A percentile compares a stretch with the other conserved stretches of the same genome.
phyloP scores from a whole-genome alignment of 1,140 invertebrate species.

The Microplitis demolitor region DNA sequence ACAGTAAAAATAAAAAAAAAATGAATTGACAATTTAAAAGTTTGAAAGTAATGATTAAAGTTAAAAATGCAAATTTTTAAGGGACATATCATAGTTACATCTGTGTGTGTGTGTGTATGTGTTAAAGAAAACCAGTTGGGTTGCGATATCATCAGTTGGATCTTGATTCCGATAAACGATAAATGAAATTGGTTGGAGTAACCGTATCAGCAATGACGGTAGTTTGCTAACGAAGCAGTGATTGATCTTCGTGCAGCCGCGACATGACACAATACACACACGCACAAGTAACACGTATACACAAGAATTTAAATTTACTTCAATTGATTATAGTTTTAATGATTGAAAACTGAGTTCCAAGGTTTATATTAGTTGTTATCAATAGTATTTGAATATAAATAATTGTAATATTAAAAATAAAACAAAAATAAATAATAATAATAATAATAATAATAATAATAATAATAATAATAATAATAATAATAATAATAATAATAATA shows the following conservation, averaged over 20 bases:
- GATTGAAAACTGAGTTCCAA: background rate
- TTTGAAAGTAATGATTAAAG: background rate
- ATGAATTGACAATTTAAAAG: background rate
- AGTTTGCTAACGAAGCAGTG: background rate
- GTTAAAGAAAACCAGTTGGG: background rate
- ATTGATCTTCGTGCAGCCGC: background rate
- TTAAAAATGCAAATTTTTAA: too few species aligned
- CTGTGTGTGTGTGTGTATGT: background rate
- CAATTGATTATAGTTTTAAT: background rate
- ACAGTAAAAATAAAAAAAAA: background rate
- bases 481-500: too few species aligned
- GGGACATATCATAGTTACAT: background rate
- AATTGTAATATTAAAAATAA: too few species aligned
- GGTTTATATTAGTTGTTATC: background rate
- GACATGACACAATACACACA: background rate
- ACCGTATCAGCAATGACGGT: background rate
- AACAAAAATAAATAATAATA: too few species aligned
- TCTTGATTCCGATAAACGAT: constrained; percentile 7
- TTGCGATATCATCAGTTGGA: background rate
- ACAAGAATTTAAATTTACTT: background rate
- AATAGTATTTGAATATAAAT: too few species aligned
- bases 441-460: too few species aligned
- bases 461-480: too few species aligned
- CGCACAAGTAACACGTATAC: too few species aligned
- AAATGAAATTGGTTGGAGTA: background rate